Evolutionary conservation across 1,140 invertebrate genomes (phyloP).

Genomic region (Bombus confusus): DNA sequence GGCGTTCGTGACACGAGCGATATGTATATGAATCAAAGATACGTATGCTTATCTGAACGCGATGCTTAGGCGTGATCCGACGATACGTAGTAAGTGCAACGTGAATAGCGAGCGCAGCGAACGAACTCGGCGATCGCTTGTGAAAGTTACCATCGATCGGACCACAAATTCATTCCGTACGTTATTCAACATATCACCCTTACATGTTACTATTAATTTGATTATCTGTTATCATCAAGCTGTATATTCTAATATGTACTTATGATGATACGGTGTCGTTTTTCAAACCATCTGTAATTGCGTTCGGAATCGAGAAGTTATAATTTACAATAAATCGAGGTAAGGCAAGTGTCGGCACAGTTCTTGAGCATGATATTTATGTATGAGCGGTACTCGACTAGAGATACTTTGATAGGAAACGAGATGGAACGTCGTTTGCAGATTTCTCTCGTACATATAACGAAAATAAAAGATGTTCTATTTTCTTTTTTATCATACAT

Average conservation of each 20-base stretch:
- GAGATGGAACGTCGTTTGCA: not conserved
- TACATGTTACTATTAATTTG: not conserved
- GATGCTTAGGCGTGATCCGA: slow-evolving; percentile 33
- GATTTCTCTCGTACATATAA: not conserved
- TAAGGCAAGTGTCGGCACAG: not conserved
- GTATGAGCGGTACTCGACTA: not conserved
- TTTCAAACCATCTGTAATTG: not conserved
- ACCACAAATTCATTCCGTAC: slow-evolving; percentile 32
- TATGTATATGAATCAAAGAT: slow-evolving; percentile 61
- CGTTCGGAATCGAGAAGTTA: not conserved
- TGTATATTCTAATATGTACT: not conserved
- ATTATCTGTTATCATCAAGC: not conserved
- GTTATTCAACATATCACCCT: not conserved
- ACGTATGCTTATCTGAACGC: slow-evolving; percentile 43
- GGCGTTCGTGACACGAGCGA: slow-evolving; percentile 59
- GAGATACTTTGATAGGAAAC: not conserved
- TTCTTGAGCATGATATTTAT: not conserved
- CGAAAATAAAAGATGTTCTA: not conserved
- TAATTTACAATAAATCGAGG: not conserved
- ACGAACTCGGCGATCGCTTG: not conserved
- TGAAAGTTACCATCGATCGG: slow-evolving; percentile 35
- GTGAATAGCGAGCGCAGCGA: slow-evolving; percentile 8
- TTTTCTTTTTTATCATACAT: not conserved
- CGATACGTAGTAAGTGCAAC: slow-evolving; percentile 33
- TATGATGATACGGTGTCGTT: not conserved